Percentiles rank a stretch among this genome's conserved stretches.
phyloP scores from a whole-genome alignment of 2,113 vertebrate genomes.

The Macquaria australasica region DNA sequence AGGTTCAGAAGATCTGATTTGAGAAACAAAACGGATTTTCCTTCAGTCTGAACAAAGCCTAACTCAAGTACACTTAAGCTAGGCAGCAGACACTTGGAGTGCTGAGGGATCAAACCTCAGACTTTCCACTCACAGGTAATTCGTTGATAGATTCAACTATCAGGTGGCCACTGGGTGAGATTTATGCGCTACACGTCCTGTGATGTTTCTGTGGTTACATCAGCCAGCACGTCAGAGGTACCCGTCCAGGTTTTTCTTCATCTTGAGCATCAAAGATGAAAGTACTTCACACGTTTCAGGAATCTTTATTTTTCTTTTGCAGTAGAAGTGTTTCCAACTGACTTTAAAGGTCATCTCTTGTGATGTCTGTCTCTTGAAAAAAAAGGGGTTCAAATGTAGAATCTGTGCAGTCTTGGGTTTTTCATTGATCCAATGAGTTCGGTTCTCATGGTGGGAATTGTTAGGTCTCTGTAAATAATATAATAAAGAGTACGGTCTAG shows the following conservation, averaged over 20 bases:
- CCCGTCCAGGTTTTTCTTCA: background rate
- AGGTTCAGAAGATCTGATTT: background rate
- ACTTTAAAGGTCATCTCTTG: background rate
- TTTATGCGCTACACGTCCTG: constrained; percentile 1
- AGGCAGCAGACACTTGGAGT: background rate
- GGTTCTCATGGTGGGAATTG: too few relatives aligned
- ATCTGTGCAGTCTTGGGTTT: background rate
- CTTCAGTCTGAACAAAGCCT: too few relatives aligned
- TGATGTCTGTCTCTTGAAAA: background rate
- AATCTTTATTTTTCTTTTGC: constrained; percentile 3
- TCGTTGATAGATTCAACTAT: background rate
- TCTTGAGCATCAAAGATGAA: constrained; percentile 34
- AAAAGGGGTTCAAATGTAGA: background rate
- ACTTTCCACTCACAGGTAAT: constrained; percentile 6
- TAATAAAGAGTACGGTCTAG: too few relatives aligned
- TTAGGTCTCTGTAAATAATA: too few relatives aligned
- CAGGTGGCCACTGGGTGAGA: background rate
- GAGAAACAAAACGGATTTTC: too few relatives aligned
- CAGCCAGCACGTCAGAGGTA: constrained; percentile 2
- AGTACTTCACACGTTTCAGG: background rate
- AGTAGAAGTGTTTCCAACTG: background rate
- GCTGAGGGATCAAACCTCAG: background rate
- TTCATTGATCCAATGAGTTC: background rate
- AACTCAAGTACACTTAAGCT: constrained; percentile 8
- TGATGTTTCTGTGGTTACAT: constrained; percentile 23